Evolutionary conservation across 2,888 invertebrate genomes (phyloP).

Genomic region (Lycaena phlaeas): DNA sequence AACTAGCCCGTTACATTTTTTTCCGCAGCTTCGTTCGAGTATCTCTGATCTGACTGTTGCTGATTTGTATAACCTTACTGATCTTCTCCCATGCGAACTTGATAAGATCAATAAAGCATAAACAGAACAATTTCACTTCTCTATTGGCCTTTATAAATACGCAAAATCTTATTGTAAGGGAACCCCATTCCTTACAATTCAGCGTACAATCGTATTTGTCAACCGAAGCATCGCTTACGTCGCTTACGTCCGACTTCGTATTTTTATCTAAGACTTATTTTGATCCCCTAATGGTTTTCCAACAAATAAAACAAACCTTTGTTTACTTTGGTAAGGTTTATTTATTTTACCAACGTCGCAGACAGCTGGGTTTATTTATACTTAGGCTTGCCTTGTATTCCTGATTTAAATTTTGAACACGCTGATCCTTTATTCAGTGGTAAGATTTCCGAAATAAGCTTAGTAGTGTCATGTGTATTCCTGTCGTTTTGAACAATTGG

Average conservation of each 20-base stretch:
- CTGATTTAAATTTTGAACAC: not conserved
- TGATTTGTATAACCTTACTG: too few species aligned
- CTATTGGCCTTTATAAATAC: too few species aligned
- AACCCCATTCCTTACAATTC: slow-evolving; percentile 4
- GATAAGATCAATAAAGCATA: too few species aligned
- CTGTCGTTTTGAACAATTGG: too few species aligned
- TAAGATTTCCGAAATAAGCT: too few species aligned
- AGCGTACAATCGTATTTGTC: slow-evolving; percentile 17
- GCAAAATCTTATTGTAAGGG: not conserved
- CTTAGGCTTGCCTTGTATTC: slow-evolving; percentile 37
- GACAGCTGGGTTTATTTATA: slow-evolving; percentile 56
- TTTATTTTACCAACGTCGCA: slow-evolving; percentile 49
- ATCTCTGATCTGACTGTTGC: too few species aligned
- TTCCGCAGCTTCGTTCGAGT: too few species aligned
- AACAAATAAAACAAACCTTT: slow-evolving; percentile 56
- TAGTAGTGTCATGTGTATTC: not conserved
- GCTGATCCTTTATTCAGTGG: not conserved
- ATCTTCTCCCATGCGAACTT: too few species aligned
- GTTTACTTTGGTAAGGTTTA: slow-evolving; percentile 51
- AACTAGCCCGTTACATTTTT: too few species aligned
- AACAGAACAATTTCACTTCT: too few species aligned
- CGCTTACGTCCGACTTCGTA: slow-evolving; percentile 28
- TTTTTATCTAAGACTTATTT: slow-evolving; percentile 43
- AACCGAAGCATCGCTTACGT: slow-evolving; percentile 23
- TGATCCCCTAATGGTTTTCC: slow-evolving; percentile 55